Conservation (phyloP, 1,140 invertebrate genomes). For the Drosophila prosaltans region DNA sequence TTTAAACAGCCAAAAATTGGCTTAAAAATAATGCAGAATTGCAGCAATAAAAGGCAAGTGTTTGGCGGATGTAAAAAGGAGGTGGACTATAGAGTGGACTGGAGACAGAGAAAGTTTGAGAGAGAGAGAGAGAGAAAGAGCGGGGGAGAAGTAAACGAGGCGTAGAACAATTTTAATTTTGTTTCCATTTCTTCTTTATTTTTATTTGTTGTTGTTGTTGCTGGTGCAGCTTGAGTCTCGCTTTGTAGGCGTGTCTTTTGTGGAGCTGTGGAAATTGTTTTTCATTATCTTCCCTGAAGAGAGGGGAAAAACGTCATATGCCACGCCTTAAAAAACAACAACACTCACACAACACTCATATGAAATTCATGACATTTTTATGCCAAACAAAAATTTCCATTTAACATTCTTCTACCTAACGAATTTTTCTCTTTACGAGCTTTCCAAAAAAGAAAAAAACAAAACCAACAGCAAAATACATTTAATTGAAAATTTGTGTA, state of each 20-base stretch:
- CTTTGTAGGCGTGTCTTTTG: conserved; percentile 21
- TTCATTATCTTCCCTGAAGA: conserved; percentile 65
- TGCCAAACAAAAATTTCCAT: conserved; percentile 12
- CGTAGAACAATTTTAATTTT: conserved; percentile 61
- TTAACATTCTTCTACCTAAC: conserved; percentile 5
- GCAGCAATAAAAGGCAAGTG: conserved; percentile 24
- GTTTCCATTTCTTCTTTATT: conserved; percentile 15
- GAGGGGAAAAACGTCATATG: conserved; percentile 23
- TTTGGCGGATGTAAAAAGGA: conserved; percentile 5
- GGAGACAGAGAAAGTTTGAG: neutral
- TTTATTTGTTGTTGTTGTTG: neutral
- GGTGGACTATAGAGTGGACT: conserved; percentile 19
- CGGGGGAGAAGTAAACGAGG: conserved; percentile 2
- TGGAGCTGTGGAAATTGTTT: conserved; percentile 33
- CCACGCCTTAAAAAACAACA: conserved; percentile 29
- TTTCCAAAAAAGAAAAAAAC: neutral
- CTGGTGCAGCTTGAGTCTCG: conserved; percentile 35
- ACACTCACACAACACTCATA: conserved; percentile 24
- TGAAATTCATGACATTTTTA: conserved; percentile 41
- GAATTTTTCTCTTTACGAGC: conserved; percentile 13
- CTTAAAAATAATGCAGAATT: conserved; percentile 42
- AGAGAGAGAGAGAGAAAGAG: conserved; percentile 21
- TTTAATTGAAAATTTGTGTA: neutral
- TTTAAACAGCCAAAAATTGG: conserved; percentile 51
- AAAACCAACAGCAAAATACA: neutral